A percentile compares a stretch with the other conserved stretches of the same genome.
These are phyloP conservation scores for Archegozetes longisetosus DNA, from an alignment of 1,140 invertebrate genomes.

Conservation along the genomic window DNA sequence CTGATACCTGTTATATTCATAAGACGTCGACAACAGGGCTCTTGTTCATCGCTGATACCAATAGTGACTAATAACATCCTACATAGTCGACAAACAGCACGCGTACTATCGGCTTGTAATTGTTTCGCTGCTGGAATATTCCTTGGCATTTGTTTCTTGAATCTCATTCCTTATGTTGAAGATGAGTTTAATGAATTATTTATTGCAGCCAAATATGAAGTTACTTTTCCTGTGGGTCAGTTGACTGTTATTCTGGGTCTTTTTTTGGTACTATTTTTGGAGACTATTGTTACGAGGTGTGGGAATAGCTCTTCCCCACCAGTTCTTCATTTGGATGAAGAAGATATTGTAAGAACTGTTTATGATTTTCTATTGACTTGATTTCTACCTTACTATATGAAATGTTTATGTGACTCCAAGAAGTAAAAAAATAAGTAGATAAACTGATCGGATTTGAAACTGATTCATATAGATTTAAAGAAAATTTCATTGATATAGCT, in stretches of 20 bases:
- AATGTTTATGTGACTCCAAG: too few species aligned
- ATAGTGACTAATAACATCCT: not conserved
- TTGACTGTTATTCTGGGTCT: conserved; percentile 25
- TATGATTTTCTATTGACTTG: not conserved
- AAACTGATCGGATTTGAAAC: too few species aligned
- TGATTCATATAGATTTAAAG: too few species aligned
- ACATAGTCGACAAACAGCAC: not conserved
- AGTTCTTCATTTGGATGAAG: conserved; percentile 15
- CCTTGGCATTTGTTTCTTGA: conserved; percentile 30
- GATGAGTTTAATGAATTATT: conserved; percentile 23
- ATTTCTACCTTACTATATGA: not conserved
- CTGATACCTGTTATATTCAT: conserved; percentile 12
- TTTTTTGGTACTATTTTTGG: conserved; percentile 24
- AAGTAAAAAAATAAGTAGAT: too few species aligned
- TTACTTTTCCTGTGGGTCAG: conserved; percentile 23
- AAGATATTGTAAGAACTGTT: not conserved
- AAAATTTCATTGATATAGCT: too few species aligned
- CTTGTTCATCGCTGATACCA: not conserved
- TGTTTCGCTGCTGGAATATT: conserved; percentile 31
- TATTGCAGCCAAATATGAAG: conserved; percentile 12
- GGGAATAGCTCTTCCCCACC: not conserved
- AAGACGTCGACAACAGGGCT: not conserved
- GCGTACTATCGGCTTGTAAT: conserved; percentile 22
- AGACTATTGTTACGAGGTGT: conserved; percentile 22
- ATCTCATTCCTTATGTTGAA: conserved; percentile 27